These are phyloP conservation scores for Brachypodius melanocephalos DNA, from an alignment of 2,113 vertebrate genomes.

Conservation along the genomic window DNA sequence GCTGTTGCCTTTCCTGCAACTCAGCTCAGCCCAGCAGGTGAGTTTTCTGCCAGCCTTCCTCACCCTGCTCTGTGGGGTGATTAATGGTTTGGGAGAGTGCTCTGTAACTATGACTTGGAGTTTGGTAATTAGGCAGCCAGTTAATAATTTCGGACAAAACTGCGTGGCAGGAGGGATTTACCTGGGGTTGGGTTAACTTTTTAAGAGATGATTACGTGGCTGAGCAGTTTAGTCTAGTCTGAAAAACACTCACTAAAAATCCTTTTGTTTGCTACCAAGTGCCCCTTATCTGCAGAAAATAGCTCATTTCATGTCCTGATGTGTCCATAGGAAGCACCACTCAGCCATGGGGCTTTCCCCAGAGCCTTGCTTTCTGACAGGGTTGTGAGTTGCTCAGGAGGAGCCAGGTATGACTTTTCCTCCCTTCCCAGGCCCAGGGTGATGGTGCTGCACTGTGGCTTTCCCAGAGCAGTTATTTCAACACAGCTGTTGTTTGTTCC, in stretches of 20 bases:
- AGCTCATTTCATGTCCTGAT: fast-evolving
- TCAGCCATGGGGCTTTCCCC: neutral
- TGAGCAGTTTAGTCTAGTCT: neutral
- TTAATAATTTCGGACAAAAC: neutral
- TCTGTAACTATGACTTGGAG: neutral
- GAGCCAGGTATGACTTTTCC: neutral
- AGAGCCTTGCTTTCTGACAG: neutral
- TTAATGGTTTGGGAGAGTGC: neutral
- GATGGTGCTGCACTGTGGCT: neutral
- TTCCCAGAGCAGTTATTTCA: neutral
- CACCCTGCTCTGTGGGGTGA: fast-evolving
- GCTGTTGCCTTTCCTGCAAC: neutral
- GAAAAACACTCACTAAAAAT: neutral
- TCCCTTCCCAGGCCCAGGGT: neutral
- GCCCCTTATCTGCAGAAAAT: neutral
- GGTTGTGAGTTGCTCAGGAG: neutral
- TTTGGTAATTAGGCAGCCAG: neutral
- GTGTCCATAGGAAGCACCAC: neutral
- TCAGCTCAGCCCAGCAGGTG: neutral
- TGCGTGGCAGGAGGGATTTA: neutral
- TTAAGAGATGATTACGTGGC: neutral
- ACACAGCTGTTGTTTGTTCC: neutral
- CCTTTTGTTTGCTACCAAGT: neutral
- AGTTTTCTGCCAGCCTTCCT: neutral
- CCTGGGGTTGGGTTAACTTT: neutral